Base-by-base conservation (phyloP, 2,888 invertebrate species). In the Hyppa rectilinea region DNA sequence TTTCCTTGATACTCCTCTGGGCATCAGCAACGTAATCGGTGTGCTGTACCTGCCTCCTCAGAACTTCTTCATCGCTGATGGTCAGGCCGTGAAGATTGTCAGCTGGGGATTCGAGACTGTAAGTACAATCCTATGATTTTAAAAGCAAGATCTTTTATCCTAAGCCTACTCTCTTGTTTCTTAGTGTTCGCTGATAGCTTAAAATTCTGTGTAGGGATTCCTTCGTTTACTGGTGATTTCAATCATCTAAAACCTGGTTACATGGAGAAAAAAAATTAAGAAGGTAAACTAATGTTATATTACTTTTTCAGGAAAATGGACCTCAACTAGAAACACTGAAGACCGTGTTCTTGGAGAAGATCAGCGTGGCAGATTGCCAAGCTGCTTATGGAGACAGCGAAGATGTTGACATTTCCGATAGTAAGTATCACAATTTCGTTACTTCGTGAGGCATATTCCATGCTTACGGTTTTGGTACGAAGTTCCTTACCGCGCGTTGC, bases 41-140 rank as follows among this genome's bases (percentile, higher is more conserved):
- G 78, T 90, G 0, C 64, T 93, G 67, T 92, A 59, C 76, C 84
- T 94, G 3, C 93, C 93, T 0, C 89, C 90, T 0, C 67, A 83
- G 14, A 81, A 82, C 38, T 85, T 64, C 3, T 75, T 56, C 60
- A 88, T 93, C 17, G 80, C 88, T 23, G 91, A 91, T 52, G 89
- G 87, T 14, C 80, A 86, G 2, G 10, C 72, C 0, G 77, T 90
- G 29, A 87, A 85, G 52, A 71, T 92, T 29, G 89, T 92, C 17
- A 91, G 93, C 82, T 94, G 93, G 93, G 93, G 93, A 66, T 93
- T 92, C 49, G 90, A 91, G 72, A 75, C 82, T 55, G 93, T 59
- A 17, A 59, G 59, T 59, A 59, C 0, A n/a, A 43, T 29, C n/a
- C 12, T 4, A 26, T 17, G 0, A 20, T 20, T 56, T 26, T 43